Conservation (phyloP, 2,113 vertebrate genomes). For the Leptobrachium leishanense region DNA sequence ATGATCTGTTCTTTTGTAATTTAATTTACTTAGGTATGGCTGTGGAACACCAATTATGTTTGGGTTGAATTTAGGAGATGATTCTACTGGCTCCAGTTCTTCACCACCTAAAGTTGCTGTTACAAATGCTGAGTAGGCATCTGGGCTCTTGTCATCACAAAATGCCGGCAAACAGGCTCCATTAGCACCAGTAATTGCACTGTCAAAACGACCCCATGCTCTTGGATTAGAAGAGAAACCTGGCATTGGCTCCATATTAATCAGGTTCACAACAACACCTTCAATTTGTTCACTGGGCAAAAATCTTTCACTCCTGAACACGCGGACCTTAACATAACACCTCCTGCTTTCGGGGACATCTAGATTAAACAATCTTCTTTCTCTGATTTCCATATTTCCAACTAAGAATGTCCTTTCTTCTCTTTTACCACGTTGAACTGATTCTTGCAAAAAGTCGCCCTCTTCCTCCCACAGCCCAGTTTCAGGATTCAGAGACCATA, state of each 20-base stretch:
- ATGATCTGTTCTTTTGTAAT: constrained; percentile 89
- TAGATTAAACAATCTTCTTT: constrained; percentile 91
- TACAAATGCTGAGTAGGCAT: constrained; percentile 88
- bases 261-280: constrained; percentile 87
- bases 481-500: constrained; percentile 94
- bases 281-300: constrained; percentile 90
- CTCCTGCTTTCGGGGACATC: constrained; percentile 92
- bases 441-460: constrained; percentile 78
- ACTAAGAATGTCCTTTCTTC: constrained; percentile 93
- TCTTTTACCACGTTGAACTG: constrained; percentile 75
- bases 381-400: constrained; percentile 97
- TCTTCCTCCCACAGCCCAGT: constrained; percentile 97
- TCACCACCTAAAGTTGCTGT: constrained; percentile 92
- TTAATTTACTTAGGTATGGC: constrained; percentile 85
- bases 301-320: constrained; percentile 91
- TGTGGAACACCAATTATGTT: constrained; percentile 88
- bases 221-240: constrained; percentile 90
- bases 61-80: constrained; percentile 87
- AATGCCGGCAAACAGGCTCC: constrained; percentile 93
- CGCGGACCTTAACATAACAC: constrained; percentile 90
- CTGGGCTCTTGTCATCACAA: constrained; percentile 83
- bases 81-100: constrained; percentile 87
- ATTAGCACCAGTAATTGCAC: constrained; percentile 83
- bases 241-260: constrained; percentile 88
- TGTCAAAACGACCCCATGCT: constrained; percentile 95